phyloP scores from a whole-genome alignment of 2,113 vertebrate species.

The Cyprinus carpio region DNA sequence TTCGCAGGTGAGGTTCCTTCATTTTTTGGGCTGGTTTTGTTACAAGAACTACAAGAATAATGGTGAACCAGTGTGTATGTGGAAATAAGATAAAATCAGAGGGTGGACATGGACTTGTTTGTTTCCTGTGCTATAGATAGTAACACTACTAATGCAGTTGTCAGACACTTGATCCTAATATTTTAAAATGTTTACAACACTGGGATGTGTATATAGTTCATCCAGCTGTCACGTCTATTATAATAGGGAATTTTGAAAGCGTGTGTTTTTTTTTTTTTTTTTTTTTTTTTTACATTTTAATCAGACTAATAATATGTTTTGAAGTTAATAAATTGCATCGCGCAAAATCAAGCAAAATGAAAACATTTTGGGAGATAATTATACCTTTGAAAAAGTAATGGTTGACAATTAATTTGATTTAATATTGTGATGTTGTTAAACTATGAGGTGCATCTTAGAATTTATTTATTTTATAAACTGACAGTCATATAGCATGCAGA shows the following conservation, averaged over 20 bases:
- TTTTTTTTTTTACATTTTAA: not conserved
- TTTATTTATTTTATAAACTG: not conserved
- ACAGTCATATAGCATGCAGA: not conserved
- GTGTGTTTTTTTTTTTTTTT: not conserved
- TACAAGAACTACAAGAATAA: not conserved
- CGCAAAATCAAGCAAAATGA: not conserved
- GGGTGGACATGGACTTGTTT: slow-evolving; percentile 1
- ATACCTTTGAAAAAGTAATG: not conserved
- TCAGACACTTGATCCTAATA: slow-evolving; percentile 7
- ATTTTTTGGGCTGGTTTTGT: not conserved
- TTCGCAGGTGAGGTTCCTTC: slow-evolving; percentile 21
- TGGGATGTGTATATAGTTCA: not conserved
- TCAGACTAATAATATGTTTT: not conserved
- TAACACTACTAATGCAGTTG: not conserved
- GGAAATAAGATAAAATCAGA: not conserved
- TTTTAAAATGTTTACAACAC: not conserved
- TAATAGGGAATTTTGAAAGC: not conserved
- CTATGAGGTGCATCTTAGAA: not conserved
- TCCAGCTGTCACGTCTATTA: not conserved
- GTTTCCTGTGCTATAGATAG: slow-evolving; percentile 7
- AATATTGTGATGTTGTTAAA: not conserved
- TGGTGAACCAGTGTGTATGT: not conserved
- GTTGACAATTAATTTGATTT: not conserved
- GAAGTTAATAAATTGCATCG: not conserved
- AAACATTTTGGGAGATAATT: not conserved